These are phyloP conservation scores for Desoria tigrina DNA, from an alignment of 2,888 invertebrate genomes.

Conservation along the genomic window DNA sequence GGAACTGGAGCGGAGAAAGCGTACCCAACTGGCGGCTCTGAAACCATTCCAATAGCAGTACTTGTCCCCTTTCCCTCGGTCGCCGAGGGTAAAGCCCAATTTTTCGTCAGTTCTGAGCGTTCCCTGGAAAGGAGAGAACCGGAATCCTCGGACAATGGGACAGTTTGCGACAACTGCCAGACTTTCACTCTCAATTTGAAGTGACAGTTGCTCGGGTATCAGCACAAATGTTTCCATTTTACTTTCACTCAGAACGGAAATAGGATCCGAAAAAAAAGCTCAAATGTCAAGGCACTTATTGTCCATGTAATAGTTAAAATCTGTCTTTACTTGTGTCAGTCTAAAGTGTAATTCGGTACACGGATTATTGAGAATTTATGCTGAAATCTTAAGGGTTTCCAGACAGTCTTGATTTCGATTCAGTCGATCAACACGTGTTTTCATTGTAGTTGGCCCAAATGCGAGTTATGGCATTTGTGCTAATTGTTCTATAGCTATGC, in stretches of 20 bases:
- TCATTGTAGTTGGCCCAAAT: too few species aligned
- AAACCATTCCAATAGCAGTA: slow-evolving; percentile 50
- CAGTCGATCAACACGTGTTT: too few species aligned
- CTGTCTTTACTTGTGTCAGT: too few species aligned
- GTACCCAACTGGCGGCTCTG: slow-evolving; percentile 74
- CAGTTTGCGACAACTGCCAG: slow-evolving; percentile 61
- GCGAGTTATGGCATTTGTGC: too few species aligned
- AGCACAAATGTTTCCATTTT: slow-evolving; percentile 88
- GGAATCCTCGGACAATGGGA: slow-evolving; percentile 74
- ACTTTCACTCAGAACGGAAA: neutral
- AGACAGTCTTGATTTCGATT: too few species aligned
- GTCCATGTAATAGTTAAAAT: too few species aligned
- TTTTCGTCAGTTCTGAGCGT: slow-evolving; percentile 60
- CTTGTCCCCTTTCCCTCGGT: slow-evolving; percentile 37
- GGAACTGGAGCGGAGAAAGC: slow-evolving; percentile 79
- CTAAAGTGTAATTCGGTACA: too few species aligned
- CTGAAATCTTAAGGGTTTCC: too few species aligned
- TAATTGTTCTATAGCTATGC: too few species aligned
- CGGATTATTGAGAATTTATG: too few species aligned
- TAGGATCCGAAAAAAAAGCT: too few species aligned
- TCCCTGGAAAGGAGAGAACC: slow-evolving; percentile 89
- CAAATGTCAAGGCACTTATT: too few species aligned
- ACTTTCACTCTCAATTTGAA: slow-evolving; percentile 64
- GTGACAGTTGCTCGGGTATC: slow-evolving; percentile 87
- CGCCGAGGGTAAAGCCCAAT: slow-evolving; percentile 46